Conservation (phyloP, 2,797 vertebrate species). For the Anguilla anguilla region DNA sequence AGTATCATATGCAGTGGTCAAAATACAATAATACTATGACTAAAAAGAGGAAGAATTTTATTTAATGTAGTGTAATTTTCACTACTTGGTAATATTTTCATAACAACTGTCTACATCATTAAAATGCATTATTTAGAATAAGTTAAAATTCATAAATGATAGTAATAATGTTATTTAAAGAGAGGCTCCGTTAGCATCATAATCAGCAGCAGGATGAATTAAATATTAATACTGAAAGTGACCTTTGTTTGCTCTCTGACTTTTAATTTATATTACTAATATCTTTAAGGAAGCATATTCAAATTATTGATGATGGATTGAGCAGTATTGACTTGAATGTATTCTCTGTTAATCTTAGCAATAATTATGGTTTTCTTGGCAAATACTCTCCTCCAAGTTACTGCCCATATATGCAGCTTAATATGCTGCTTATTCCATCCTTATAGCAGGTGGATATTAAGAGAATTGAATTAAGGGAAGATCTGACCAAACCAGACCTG, state of each 20-base stretch:
- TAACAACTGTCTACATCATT: not conserved
- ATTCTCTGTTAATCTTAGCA: not conserved
- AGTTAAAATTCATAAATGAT: not conserved
- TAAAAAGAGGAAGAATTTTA: no score
- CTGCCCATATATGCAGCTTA: not conserved
- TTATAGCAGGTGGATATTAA: not conserved
- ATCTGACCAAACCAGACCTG: not conserved
- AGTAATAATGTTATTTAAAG: conserved; percentile 5
- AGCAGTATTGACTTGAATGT: not conserved
- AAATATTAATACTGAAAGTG: not conserved
- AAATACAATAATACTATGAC: not conserved
- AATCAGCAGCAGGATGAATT: not conserved
- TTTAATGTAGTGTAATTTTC: no score
- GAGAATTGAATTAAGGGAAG: not conserved
- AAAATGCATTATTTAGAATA: not conserved
- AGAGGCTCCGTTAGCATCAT: not conserved
- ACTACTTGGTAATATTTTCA: not conserved
- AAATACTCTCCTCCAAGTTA: not conserved
- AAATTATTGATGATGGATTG: not conserved
- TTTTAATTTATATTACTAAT: not conserved
- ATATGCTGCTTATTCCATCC: not conserved
- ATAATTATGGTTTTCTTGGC: not conserved
- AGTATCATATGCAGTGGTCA: not conserved
- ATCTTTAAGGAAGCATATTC: not conserved
- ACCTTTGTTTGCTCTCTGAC: not conserved